Evolutionary conservation across 2,113 vertebrate species (phyloP), one percentile per base, ranked within the genome.

Genomic region (Thinocorus orbignyianus): DNA sequence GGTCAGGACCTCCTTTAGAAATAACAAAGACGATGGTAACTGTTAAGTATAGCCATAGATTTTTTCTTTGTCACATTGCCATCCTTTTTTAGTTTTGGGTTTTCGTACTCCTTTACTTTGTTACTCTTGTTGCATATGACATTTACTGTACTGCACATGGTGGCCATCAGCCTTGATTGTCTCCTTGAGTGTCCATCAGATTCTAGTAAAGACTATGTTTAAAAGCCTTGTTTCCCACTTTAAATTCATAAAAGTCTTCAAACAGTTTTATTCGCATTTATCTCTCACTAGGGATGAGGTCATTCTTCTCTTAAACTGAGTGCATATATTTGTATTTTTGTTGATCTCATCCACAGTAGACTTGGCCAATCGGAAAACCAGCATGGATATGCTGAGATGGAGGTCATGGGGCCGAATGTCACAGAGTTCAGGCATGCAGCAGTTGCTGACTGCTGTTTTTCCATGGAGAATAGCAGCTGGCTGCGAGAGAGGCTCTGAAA

Each of bases 401-500:
- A 83, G 79, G 81, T 94, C 93, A 86, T 60, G 51, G 64, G 94
- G 74, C 35, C 51, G 28, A 88, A 60, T 39, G 79, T 88, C 88
- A 79, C 13, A 1, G 61, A 95, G 88, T 93, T 96, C 88, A 92
- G 81, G 72, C 79, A 48, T 54, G 55, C 64, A 39, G 1, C 54
- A 74, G 49, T 73, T 88, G 93, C 85, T 96, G 90, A 93, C 82
- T 78, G 55, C 60, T 88, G 19, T 17, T 92, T 90, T 90, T 85
- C 55, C 60, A 49, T 83, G 78, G 42, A 90, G 66, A 93, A 78
- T 31, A 78, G 92, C 71, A 58, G 71, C 25, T 41, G 4, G 8
- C 70, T 80, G 62, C 83, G 88, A 77, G 55, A 89, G 79, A 79
- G 68, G 41, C 91, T 86, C 88, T 81, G 95, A 93, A 96, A 74